A percentile compares a stretch with the other conserved stretches of the same genome.
Conservation (phyloP, 1,140 invertebrate species). For the Maconellicoccus hirsutus region DNA sequence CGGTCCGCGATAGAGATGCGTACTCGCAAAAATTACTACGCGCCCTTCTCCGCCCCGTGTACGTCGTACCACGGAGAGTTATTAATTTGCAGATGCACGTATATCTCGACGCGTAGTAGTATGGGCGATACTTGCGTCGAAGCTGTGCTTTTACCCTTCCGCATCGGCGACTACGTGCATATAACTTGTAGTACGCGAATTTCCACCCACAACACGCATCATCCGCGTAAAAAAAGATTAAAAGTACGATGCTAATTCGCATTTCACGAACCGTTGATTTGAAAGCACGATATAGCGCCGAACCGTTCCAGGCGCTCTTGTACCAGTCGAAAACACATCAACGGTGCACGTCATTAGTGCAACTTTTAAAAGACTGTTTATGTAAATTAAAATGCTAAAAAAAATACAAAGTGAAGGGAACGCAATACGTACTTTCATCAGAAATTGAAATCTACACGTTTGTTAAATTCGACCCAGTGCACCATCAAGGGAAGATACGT, state of each 20-base stretch:
- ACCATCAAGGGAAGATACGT: too few species aligned
- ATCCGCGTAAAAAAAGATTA: too few species aligned
- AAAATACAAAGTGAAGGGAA: background rate
- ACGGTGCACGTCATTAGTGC: slow-evolving; percentile 7
- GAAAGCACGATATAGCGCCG: background rate
- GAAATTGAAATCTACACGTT: slow-evolving; percentile 18
- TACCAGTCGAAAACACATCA: background rate
- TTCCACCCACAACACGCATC: too few species aligned
- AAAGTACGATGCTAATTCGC: background rate
- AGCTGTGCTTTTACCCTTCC: too few species aligned
- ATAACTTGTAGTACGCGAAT: too few species aligned
- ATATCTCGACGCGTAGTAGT: too few species aligned
- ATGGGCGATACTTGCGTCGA: too few species aligned
- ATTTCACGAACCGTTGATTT: slow-evolving; percentile 18
- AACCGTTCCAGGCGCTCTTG: background rate
- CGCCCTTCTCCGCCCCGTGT: too few species aligned
- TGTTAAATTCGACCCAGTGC: background rate
- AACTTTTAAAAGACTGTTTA: slow-evolving; percentile 17
- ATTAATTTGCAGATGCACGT: too few species aligned
- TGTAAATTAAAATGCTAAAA: slow-evolving; percentile 8
- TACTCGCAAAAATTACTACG: too few species aligned
- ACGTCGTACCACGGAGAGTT: too few species aligned
- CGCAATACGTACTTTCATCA: slow-evolving; percentile 1
- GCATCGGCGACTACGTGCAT: too few species aligned
- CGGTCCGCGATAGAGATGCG: background rate